Evolutionary conservation across 2,888 invertebrate genomes (phyloP), one percentile per base, ranked within the genome.

Genomic region (Aphrophora alni): DNA sequence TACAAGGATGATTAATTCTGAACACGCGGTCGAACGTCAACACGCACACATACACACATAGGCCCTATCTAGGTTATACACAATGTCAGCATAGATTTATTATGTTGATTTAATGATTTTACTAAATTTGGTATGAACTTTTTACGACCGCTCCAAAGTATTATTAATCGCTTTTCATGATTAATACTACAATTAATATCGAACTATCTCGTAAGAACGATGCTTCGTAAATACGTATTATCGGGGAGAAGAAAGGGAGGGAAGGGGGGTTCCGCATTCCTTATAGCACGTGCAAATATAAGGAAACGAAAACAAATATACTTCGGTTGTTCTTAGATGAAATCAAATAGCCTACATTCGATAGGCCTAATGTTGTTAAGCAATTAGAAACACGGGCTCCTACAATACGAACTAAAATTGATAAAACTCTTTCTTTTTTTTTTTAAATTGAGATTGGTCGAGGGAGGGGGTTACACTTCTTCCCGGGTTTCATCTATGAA

Each of bases 401-500:
- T 21, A 21, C 59, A n/a, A 59, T 21, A 59, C n/a, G 59, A 59
- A 59, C 4, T 59, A 21, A 59, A 59, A 59, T 59, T 59, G 59
- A 59, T 59, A 59, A 59, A 59, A 59, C 59, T 59, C 12, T 1
- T 21, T 59, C 10, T 21, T 8, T 8, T n/a, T n/a, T n/a, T 44
- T 21, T 21, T 21, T 14, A 21, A 59, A 59, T n/a, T 4, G 59
- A 59, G 59, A 59, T 44, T 14, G 17, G 8, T 59, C 44, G 4
- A 14, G 44, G 76, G 68, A 24, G n/a, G 59, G 38, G 25, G 68
- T 69, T 70, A 27, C 38, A 59, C 33, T 77, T 69, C 77, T 38
- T 73, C 24, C 73, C 73, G 33, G 33, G 73, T 73, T 73, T 73
- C 73, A 73, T 73, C 28, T 73, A 73, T 77, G 33, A 70, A 77